A percentile compares a stretch with the other conserved stretches of the same genome.
These are phyloP conservation scores for Trididemnum clinides DNA, from an alignment of 23 tunicate genomes.

Conservation along the genomic window DNA sequence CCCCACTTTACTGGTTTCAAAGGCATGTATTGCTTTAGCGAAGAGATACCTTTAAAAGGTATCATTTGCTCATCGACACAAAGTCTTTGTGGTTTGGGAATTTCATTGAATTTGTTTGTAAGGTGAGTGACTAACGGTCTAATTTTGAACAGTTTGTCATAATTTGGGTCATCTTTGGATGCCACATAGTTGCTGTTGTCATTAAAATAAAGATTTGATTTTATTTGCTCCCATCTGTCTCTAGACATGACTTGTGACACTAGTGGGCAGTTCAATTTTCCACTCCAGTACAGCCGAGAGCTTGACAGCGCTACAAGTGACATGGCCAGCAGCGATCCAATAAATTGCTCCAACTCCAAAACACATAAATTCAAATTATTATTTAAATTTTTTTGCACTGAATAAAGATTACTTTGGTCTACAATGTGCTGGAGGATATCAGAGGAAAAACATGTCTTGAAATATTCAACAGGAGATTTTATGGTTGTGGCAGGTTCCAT, in stretches of 20 bases:
- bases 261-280: background rate
- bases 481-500: background rate
- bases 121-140: constrained; percentile 2
- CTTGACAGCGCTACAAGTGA: background rate
- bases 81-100: background rate
- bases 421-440: background rate
- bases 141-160: constrained; percentile 12
- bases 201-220: background rate
- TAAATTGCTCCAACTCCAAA: background rate
- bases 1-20: constrained; percentile 13
- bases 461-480: background rate
- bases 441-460: background rate
- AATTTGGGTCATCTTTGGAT: background rate
- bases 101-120: background rate
- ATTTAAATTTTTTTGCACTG: background rate
- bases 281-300: constrained; percentile 11
- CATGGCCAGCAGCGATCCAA: background rate
- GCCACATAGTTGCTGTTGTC: background rate
- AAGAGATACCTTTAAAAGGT: constrained; percentile 1
- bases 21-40: background rate
- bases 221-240: background rate
- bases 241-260: background rate
- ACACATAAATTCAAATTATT: background rate
- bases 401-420: background rate
- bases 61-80: constrained; percentile 25